Percentiles rank a stretch among this genome's conserved stretches.
Evolutionary conservation across 2,888 invertebrate genomes (phyloP).

Genomic region (Patella caerulea): DNA sequence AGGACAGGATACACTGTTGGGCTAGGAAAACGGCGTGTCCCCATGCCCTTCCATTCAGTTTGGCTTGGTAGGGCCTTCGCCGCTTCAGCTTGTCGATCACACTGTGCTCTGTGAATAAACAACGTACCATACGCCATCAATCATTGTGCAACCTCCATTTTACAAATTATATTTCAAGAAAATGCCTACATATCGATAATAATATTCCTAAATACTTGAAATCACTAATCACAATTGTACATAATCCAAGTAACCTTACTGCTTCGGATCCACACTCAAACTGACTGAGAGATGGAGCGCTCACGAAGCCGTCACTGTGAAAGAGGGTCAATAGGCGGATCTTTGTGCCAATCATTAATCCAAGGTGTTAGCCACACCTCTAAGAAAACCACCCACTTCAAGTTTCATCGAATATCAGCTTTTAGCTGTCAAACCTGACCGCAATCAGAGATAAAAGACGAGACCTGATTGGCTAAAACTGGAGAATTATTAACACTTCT

Average conservation of each 20-base stretch:
- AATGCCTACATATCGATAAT: neutral
- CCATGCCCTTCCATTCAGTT: constrained; percentile 56
- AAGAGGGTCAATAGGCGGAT: constrained; percentile 54
- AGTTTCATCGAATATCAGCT: constrained; percentile 49
- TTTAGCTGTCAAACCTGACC: constrained; percentile 48
- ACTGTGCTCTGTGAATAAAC: constrained; percentile 32
- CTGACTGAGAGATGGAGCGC: constrained; percentile 28
- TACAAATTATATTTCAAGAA: constrained; percentile 3
- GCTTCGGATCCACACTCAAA: constrained; percentile 22
- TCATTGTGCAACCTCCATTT: constrained; percentile 27
- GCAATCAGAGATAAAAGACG: constrained; percentile 44
- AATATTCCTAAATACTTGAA: too few relatives aligned
- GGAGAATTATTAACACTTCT: constrained; percentile 38
- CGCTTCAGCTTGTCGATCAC: constrained; percentile 24
- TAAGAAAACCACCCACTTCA: constrained; percentile 18
- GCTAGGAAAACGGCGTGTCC: constrained; percentile 42
- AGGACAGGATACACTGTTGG: constrained; percentile 41
- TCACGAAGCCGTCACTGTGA: constrained; percentile 28
- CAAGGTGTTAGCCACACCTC: constrained; percentile 26
- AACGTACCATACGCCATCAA: constrained; percentile 47
- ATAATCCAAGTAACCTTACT: neutral
- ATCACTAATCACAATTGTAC: too few relatives aligned
- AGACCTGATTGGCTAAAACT: constrained; percentile 45
- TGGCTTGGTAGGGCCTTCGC: constrained; percentile 34
- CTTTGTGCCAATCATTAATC: constrained; percentile 24